phyloP scores from a whole-genome alignment of 2,888 invertebrate species.

The Nesidiocoris tenuis region DNA sequence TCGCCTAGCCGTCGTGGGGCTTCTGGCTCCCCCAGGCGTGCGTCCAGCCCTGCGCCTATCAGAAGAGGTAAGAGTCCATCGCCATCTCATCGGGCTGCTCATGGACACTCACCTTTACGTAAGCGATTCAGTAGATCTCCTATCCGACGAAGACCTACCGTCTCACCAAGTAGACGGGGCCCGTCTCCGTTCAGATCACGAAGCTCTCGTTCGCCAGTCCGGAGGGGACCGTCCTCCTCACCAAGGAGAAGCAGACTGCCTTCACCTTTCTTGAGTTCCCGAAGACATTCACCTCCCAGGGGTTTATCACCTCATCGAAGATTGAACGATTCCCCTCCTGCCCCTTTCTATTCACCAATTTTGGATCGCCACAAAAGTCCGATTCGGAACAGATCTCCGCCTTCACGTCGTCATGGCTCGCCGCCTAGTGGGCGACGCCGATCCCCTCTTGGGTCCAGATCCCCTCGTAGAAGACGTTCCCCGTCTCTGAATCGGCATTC shows the following conservation, averaged over 20 bases:
- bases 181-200: conserved; percentile 13
- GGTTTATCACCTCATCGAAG: conserved; percentile 9
- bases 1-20: conserved; percentile 14
- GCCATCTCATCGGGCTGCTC: neutral
- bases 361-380: conserved; percentile 24
- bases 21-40: conserved; percentile 20
- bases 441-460: conserved; percentile 26
- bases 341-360: conserved; percentile 31
- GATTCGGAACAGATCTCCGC: conserved; percentile 17
- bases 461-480: conserved; percentile 38
- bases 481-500: conserved; percentile 9
- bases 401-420: conserved; percentile 14
- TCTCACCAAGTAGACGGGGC: neutral
- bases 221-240: conserved; percentile 27
- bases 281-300: conserved; percentile 4
- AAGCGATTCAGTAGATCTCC: conserved; percentile 13
- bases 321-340: conserved; percentile 33
- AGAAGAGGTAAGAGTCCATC: conserved; percentile 1
- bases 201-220: conserved; percentile 1
- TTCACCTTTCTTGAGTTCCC: conserved; percentile 1
- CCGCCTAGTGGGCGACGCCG: conserved; percentile 23
- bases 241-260: conserved; percentile 26
- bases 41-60: conserved; percentile 1
- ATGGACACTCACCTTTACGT: conserved; percentile 13
- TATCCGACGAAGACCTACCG: neutral